phyloP scores from a whole-genome alignment of 23 tunicate species.

The Clavelina lepadiformis region DNA sequence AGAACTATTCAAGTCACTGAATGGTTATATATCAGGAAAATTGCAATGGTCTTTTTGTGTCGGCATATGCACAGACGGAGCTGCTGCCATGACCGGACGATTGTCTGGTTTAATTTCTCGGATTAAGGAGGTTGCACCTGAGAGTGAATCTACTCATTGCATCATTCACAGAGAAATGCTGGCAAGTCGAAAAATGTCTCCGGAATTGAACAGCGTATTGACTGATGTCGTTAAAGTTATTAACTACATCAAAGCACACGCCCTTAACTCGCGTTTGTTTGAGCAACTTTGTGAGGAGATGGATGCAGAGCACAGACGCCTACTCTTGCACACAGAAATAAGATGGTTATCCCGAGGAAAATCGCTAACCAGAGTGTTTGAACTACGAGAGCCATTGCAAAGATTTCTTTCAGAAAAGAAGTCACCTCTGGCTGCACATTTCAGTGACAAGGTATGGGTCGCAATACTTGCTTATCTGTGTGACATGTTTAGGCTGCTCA shows the following conservation, averaged over 20 bases:
- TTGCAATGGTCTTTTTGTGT: conserved; percentile 53
- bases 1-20: conserved; percentile 45
- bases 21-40: conserved; percentile 26
- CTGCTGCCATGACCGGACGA: conserved; percentile 65
- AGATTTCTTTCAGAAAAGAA: conserved; percentile 10
- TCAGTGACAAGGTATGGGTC: conserved; percentile 34
- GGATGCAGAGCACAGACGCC: conserved; percentile 34
- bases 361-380: conserved; percentile 11
- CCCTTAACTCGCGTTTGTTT: conserved; percentile 66
- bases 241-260: conserved; percentile 41
- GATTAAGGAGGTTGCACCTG: conserved; percentile 36
- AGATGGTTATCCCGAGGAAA: conserved; percentile 31
- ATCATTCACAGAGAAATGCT: conserved; percentile 64
- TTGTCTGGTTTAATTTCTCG: conserved; percentile 48
- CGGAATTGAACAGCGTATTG: conserved; percentile 38
- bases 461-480: conserved; percentile 54
- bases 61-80: conserved; percentile 50
- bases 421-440: conserved; percentile 19
- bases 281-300: conserved; percentile 63
- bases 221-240: conserved; percentile 44
- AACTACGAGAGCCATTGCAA: conserved; percentile 14
- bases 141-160: conserved; percentile 43
- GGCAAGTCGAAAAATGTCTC: conserved; percentile 42
- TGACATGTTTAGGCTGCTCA: conserved; percentile 41
- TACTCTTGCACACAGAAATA: conserved; percentile 33